Evolutionary conservation across 1,140 invertebrate species (phyloP).

Genomic region (Drosophila saltans): DNA sequence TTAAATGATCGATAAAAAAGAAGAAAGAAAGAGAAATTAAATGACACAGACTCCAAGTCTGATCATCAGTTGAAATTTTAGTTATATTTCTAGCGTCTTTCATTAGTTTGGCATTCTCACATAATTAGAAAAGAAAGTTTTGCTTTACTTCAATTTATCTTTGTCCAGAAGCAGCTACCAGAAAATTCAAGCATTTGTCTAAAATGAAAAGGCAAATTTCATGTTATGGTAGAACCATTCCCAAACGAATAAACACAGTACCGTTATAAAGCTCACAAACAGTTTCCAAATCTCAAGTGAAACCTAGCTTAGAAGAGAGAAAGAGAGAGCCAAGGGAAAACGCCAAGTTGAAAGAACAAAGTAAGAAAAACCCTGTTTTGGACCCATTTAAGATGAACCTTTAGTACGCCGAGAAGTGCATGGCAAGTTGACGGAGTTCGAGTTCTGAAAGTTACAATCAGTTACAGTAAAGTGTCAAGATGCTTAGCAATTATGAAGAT

Average conservation of each 20-base stretch:
- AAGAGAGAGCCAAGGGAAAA: too few species aligned
- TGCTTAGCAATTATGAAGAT: slow-evolving; percentile 66
- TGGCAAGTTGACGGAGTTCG: slow-evolving; percentile 4
- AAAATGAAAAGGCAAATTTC: slow-evolving; percentile 8
- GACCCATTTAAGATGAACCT: slow-evolving; percentile 3
- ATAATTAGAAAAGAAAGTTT: slow-evolving; percentile 5
- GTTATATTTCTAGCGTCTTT: background rate
- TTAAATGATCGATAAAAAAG: background rate
- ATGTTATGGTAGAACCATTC: background rate
- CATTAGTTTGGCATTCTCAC: slow-evolving; percentile 5
- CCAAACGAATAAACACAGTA: background rate
- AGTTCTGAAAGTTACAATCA: slow-evolving; percentile 51
- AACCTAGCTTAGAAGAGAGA: background rate
- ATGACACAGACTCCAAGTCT: background rate
- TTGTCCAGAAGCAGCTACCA: background rate
- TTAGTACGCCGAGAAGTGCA: background rate
- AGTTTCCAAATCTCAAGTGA: background rate
- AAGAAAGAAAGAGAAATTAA: background rate
- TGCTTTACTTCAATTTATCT: slow-evolving; percentile 5
- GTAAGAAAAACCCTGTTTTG: background rate
- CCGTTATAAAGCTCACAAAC: background rate
- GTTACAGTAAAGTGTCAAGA: slow-evolving; percentile 65
- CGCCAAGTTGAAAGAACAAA: background rate
- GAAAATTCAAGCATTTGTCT: slow-evolving; percentile 2
- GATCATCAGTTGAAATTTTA: too few species aligned